A percentile compares a stretch with the other conserved stretches of the same genome.
Evolutionary conservation across 2,888 invertebrate species (phyloP).

Genomic region (Coremacera marginata): DNA sequence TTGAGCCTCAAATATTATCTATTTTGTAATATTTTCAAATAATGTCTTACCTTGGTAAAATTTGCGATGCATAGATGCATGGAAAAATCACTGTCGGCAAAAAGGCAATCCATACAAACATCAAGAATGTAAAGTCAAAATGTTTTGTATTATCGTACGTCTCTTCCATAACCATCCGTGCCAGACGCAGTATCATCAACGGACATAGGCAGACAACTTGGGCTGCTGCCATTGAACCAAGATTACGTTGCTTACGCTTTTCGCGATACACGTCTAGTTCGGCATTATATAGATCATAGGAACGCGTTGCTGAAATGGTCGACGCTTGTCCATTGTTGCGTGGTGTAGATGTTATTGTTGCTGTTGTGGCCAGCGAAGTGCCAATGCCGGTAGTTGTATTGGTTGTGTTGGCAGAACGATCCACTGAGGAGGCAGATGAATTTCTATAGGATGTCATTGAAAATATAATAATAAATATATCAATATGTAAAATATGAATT

Average conservation of each 20-base stretch:
- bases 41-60: constrained; percentile 73
- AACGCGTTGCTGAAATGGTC: constrained; percentile 52
- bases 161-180: constrained; percentile 76
- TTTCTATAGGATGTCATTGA: constrained; percentile 53
- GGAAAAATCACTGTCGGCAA: constrained; percentile 78
- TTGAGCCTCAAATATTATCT: no score
- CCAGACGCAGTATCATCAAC: constrained; percentile 75
- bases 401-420: constrained; percentile 58
- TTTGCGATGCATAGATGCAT: constrained; percentile 75
- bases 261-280: constrained; percentile 75
- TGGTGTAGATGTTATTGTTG: constrained; percentile 28
- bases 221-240: constrained; percentile 76
- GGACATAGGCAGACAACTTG: constrained; percentile 79
- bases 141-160: constrained; percentile 78
- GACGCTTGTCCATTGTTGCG: constrained; percentile 37
- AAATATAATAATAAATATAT: not conserved
- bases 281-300: constrained; percentile 71
- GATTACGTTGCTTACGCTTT: constrained; percentile 76
- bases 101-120: constrained; percentile 80
- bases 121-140: constrained; percentile 77
- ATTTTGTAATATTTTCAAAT: not conserved
- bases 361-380: constrained; percentile 52
- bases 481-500: not conserved
- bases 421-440: constrained; percentile 63
- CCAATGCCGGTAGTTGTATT: constrained; percentile 39